These are phyloP conservation scores for Lasioglossum albipes DNA, from an alignment of 1,140 invertebrate genomes.

Conservation along the genomic window DNA sequence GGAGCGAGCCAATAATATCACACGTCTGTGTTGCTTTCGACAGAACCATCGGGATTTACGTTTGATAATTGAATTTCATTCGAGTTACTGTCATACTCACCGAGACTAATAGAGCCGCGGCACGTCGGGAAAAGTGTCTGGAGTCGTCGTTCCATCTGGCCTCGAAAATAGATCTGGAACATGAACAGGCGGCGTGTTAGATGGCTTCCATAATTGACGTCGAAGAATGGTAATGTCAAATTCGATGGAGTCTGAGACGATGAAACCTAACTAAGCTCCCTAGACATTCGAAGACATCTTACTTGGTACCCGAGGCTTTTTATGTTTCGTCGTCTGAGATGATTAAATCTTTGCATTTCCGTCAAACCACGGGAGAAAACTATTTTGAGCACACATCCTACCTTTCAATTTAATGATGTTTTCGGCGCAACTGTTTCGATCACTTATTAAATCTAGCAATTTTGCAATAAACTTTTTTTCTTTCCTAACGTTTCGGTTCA, in stretches of 20 bases:
- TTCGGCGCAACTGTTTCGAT: too few species aligned
- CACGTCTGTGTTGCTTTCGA: not conserved
- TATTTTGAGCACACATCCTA: too few species aligned
- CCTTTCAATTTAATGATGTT: too few species aligned
- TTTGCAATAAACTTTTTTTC: too few species aligned
- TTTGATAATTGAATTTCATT: not conserved
- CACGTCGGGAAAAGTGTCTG: slow-evolving; percentile 81
- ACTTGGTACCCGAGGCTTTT: too few species aligned
- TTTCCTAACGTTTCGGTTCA: too few species aligned
- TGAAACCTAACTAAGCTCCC: not conserved
- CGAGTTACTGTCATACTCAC: slow-evolving; percentile 75
- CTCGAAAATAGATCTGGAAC: slow-evolving; percentile 81
- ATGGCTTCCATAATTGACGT: not conserved
- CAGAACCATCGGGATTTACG: not conserved
- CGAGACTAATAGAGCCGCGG: slow-evolving; percentile 83
- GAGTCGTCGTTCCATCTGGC: slow-evolving; percentile 83
- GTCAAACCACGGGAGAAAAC: too few species aligned
- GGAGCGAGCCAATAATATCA: not conserved
- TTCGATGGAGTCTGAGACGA: not conserved
- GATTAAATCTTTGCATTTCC: too few species aligned
- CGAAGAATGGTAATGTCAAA: not conserved
- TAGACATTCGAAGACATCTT: not conserved
- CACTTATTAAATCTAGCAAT: too few species aligned
- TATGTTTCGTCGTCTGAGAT: too few species aligned
- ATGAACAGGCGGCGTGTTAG: slow-evolving; percentile 19